These are phyloP conservation scores for Eupithecia subumbrata DNA, from an alignment of 2,888 invertebrate species.

Conservation along the genomic window DNA sequence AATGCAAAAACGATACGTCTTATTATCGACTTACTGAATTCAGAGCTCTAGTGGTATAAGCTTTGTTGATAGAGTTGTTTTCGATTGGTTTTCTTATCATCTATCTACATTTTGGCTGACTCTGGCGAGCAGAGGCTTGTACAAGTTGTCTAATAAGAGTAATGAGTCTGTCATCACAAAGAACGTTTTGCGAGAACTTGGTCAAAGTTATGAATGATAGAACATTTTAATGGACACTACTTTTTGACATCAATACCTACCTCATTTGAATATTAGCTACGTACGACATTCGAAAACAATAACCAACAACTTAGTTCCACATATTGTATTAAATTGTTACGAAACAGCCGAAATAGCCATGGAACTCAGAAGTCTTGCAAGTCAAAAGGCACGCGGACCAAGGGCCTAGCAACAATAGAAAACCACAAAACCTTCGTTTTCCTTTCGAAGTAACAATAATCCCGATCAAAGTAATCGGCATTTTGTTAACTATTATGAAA, in stretches of 20 bases:
- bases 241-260: background rate
- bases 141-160: too few species aligned
- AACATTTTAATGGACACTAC: background rate
- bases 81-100: background rate
- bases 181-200: background rate
- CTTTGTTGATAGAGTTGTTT: background rate
- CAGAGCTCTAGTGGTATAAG: background rate
- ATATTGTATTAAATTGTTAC: conserved; percentile 7
- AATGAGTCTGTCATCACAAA: background rate
- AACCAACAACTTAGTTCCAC: background rate
- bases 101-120: background rate
- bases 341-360: conserved; percentile 14
- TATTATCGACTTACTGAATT: background rate
- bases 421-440: conserved; percentile 44
- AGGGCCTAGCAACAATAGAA: conserved; percentile 40
- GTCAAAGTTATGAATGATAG: background rate
- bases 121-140: background rate
- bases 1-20: background rate
- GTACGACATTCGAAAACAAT: conserved; percentile 13
- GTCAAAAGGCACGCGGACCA: conserved; percentile 27
- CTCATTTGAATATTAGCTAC: background rate
- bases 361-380: conserved; percentile 29
- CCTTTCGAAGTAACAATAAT: conserved; percentile 55
- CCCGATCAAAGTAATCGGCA: conserved; percentile 55
- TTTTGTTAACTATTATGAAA: conserved; percentile 51